Evolutionary conservation across 2,797 vertebrate species (phyloP).

Genomic region (Luscinia luscinia): DNA sequence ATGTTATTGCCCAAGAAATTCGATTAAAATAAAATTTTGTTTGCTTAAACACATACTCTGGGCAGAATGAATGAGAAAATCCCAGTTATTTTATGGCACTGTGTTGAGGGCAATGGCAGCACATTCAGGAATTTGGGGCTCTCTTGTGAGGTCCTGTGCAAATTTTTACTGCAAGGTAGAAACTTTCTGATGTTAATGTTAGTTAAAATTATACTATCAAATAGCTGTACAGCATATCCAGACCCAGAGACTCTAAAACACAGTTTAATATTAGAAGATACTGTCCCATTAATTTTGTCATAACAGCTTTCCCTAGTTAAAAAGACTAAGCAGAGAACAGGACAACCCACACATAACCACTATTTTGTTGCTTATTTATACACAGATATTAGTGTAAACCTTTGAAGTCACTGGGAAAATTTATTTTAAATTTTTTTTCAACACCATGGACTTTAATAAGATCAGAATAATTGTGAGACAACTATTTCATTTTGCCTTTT

Average conservation of each 20-base stretch:
- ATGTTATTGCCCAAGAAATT: background rate
- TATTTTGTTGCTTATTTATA: background rate
- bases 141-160: conserved; percentile 64
- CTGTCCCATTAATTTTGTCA: background rate
- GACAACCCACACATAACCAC: background rate
- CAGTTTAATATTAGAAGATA: conserved; percentile 26
- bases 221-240: conserved; percentile 43
- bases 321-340: background rate
- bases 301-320: background rate
- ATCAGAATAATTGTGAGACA: background rate
- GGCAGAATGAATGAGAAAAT: conserved; percentile 88
- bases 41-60: conserved; percentile 70
- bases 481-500: background rate
- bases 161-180: conserved; percentile 43
- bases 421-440: background rate
- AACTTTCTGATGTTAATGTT: conserved; percentile 60
- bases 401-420: background rate
- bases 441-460: background rate
- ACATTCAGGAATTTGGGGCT: conserved; percentile 80
- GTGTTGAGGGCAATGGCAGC: conserved; percentile 75
- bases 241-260: conserved; percentile 36
- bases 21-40: conserved; percentile 24
- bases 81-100: conserved; percentile 83
- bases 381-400: background rate
- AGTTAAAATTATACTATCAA: conserved; percentile 65